phyloP scores from a whole-genome alignment of 2,113 vertebrate species.

The Fulmarus glacialis region DNA sequence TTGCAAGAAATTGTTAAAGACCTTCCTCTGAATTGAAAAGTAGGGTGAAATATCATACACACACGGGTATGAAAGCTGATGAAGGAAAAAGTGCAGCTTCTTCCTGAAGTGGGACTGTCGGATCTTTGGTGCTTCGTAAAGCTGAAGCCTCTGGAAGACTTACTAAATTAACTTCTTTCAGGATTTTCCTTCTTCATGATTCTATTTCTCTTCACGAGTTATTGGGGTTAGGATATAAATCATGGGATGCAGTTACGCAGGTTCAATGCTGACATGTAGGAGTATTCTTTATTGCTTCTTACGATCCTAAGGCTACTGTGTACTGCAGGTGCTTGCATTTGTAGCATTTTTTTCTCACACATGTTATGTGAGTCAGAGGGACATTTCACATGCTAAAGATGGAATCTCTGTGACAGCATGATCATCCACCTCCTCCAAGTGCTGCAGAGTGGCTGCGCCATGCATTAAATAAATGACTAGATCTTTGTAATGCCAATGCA shows the following conservation, averaged over 20 bases:
- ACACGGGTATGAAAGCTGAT: neutral
- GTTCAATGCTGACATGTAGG: neutral
- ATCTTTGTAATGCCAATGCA: conserved; percentile 52
- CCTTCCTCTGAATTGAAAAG: neutral
- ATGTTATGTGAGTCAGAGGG: neutral
- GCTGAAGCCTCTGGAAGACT: neutral
- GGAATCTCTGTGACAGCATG: conserved; percentile 22
- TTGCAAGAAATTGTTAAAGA: neutral
- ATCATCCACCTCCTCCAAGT: neutral
- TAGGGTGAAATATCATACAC: neutral
- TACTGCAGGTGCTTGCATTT: neutral
- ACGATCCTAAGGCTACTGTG: neutral
- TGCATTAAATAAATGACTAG: conserved; percentile 24
- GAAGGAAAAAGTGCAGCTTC: neutral
- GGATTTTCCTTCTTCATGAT: neutral
- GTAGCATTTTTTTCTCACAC: neutral
- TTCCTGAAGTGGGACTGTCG: neutral
- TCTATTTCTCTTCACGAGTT: neutral
- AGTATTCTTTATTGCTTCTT: neutral
- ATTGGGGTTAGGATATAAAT: neutral
- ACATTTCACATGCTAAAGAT: conserved; percentile 20
- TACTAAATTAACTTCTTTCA: neutral
- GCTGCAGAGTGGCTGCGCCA: neutral
- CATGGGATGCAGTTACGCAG: neutral
- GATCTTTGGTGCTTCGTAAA: neutral